These are phyloP conservation scores for Drosophila quinaria DNA, from an alignment of 2,888 invertebrate genomes.

Conservation along the genomic window DNA sequence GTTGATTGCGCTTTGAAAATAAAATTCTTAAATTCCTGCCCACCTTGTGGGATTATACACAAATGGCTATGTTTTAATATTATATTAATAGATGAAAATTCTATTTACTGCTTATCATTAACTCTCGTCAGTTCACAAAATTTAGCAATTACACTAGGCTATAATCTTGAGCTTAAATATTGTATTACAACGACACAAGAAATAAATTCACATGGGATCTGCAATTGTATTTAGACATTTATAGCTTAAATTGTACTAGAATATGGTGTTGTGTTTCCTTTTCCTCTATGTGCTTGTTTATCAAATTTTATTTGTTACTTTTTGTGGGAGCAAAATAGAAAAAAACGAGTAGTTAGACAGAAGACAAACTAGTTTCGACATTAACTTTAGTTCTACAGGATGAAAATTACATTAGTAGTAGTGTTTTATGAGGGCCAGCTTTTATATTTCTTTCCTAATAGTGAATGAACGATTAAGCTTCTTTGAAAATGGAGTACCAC, in stretches of 20 bases:
- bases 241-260: slow-evolving; percentile 58
- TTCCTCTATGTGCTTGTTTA: slow-evolving; percentile 21
- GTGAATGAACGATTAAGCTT: background rate
- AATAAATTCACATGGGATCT: slow-evolving; percentile 47
- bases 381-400: slow-evolving; percentile 22
- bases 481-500: background rate
- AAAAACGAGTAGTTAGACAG: slow-evolving; percentile 5
- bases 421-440: background rate
- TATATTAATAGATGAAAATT: slow-evolving; percentile 14
- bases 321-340: slow-evolving; percentile 6
- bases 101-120: slow-evolving; percentile 13
- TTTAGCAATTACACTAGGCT: slow-evolving; percentile 51
- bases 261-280: slow-evolving; percentile 25
- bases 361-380: slow-evolving; percentile 16
- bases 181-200: slow-evolving; percentile 36
- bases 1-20: too few species aligned
- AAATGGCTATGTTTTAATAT: background rate
- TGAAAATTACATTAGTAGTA: slow-evolving; percentile 28
- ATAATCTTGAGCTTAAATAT: slow-evolving; percentile 65
- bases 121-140: slow-evolving; percentile 11
- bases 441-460: background rate
- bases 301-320: background rate
- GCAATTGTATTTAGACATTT: slow-evolving; percentile 49
- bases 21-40: background rate
- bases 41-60: background rate